Evolutionary conservation across 2,888 invertebrate species (phyloP), one percentile per base, ranked within the genome.

Genomic region (Callyntrura sp.): DNA sequence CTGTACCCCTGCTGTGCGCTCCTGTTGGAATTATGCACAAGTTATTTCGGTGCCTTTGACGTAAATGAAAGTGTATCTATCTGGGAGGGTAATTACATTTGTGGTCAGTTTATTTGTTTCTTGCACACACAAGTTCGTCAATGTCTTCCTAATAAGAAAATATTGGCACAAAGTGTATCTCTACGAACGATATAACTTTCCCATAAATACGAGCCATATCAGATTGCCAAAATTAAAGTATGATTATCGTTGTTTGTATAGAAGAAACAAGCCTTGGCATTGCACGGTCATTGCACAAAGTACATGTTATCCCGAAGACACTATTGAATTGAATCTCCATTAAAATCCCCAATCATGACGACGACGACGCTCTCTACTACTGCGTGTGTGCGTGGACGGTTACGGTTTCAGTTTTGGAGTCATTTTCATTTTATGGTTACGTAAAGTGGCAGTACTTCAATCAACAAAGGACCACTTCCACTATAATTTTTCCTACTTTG

Each of bases 61-160:
- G 4, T 12, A 43, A 51, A 85, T 62, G 76, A 73, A 85, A 85
- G 76, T 76, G 17, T 20, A n/a, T 60, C n/a, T 17, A 60, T 62
- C 62, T 45, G 11, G 17, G 70, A 85, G 85, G 85, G 73, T 73
- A 85, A 85, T 85, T 76, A 55, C 51, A 43, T 48, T 73, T 85
- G 57, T 62, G 85, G 85, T 85, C 48, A 35, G 48, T 43, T 70
- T 3, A 73, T 20, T 8, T n/a, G n/a, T 35, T 28, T 4, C 28
- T 68, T 51, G 51, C 51, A 51, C 5, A 17, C 9, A 43, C 14
- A 5, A 65, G 65, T 35, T 14, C n/a, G 17, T 35, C 12, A 65
- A 65, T 65, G 12, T 35, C 65, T 65, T 60, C 60, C 60, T 11
- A 65, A 14, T 65, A 20, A 60, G 20, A 60, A 17, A 60, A 60